Conservation (phyloP, 2,888 invertebrate species). For the Lasioglossum oenotherae region DNA sequence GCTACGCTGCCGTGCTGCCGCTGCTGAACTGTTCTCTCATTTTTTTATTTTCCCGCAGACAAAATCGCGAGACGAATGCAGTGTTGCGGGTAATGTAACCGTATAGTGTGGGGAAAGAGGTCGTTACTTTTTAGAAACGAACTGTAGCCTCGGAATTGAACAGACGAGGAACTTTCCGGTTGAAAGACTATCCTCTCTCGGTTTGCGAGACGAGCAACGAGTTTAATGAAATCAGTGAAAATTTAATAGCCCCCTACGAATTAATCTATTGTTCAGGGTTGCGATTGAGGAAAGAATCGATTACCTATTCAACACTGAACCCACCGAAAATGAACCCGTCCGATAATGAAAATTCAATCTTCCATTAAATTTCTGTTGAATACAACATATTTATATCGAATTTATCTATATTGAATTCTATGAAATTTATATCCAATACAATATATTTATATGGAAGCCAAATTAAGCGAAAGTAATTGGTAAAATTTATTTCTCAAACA, state of each 20-base stretch:
- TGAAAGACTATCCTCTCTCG: neutral
- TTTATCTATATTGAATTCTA: neutral
- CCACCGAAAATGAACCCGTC: neutral
- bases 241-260: neutral
- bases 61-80: neutral
- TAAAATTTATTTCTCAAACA: neutral
- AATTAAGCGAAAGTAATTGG: no score
- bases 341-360: neutral
- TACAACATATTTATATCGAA: neutral
- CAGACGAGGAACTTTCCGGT: neutral
- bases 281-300: neutral
- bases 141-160: neutral
- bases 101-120: neutral
- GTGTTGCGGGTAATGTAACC: neutral
- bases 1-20: neutral
- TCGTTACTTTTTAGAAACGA: neutral
- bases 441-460: no score
- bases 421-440: neutral
- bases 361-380: neutral
- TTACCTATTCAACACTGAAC: neutral
- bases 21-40: neutral
- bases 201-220: neutral
- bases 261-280: neutral
- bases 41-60: neutral
- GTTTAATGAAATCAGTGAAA: neutral